Evolutionary conservation across 2,888 invertebrate species (phyloP), one percentile per base, ranked within the genome.

Genomic region (Tholera decimalis): DNA sequence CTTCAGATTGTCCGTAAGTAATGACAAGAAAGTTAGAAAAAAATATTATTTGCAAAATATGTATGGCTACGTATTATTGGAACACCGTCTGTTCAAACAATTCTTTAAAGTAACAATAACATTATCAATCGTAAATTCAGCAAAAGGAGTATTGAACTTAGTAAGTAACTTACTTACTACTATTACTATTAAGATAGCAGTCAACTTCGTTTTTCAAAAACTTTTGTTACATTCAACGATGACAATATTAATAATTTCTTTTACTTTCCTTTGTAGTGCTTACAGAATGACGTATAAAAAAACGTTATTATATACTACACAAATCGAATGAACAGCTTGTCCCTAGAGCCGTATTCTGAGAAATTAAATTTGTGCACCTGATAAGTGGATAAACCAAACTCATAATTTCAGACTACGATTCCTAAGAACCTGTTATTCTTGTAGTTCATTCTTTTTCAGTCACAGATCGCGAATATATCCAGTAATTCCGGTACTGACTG

Each of bases 401-500:
- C 4, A 35, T n/a, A n/a, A 3, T 13, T 30, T 26, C 22, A 37
- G 22, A 28, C 13, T 24, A 46, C 26, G 28, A n/a, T 22, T 18
- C 8, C 9, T 20, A 15, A 24, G 1, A 33, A 43, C 58, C 47
- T 41, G 69, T 50, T 35, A 39, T 18, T 22, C 58, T 30, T 4
- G 47, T 47, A 56, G 13, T 11, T 22, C 18, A 6, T 30, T 35
- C 18, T 37, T 56, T 58, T 51, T 55, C 20, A 35, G 9, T 44
- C 37, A 43, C 49, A 54, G 24, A 51, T 47, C 18, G n/a, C 13
- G 15, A 41, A 37, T 50, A 35, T 33, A 49, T 57, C 37, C 24
- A 49, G 41, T 55, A 39, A 53, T 54, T 63, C 58, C 47, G 56
- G 57, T 65, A 67, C 41, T 33, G 37, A 49, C 64, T 44, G 49